Percentiles rank a stretch among this genome's conserved stretches.
These are phyloP conservation scores for Aegypius monachus DNA, from an alignment of 2,113 vertebrate species.

Conservation along the genomic window DNA sequence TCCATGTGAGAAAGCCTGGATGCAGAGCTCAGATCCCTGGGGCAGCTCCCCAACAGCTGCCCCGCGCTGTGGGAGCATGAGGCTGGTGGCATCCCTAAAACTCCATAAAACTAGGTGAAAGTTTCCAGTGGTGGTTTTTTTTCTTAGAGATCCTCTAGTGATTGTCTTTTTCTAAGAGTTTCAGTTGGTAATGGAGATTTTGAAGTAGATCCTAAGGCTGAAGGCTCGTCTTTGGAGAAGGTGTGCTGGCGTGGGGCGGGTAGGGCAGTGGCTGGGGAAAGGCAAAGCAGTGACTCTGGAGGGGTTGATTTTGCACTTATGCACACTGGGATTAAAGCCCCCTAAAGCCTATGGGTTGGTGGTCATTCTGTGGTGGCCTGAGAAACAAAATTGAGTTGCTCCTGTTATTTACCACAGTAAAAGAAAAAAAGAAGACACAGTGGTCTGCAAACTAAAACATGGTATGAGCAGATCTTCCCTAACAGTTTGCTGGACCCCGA, in stretches of 20 bases:
- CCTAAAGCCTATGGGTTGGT: fast-evolving
- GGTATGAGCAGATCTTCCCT: not conserved
- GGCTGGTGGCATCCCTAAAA: not conserved
- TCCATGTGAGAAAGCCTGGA: fast-evolving
- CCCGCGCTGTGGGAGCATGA: fast-evolving
- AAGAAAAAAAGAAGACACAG: not conserved
- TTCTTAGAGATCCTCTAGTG: not conserved
- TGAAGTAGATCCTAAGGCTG: not conserved
- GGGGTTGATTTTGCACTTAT: not conserved
- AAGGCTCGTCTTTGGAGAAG: not conserved
- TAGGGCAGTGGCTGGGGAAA: not conserved
- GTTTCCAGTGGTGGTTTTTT: not conserved
- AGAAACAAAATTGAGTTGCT: not conserved
- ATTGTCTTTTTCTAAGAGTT: not conserved
- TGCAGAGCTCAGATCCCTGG: not conserved
- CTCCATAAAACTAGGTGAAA: not conserved
- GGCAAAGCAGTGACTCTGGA: not conserved
- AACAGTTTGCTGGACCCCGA: not conserved
- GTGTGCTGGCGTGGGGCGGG: fast-evolving
- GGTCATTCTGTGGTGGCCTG: not conserved
- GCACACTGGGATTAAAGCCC: not conserved
- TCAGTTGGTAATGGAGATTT: not conserved
- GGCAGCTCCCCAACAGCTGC: not conserved
- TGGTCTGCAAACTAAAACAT: not conserved
- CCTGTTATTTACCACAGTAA: not conserved